These are phyloP conservation scores for Himantopus leucocephalus DNA, from an alignment of 2,113 vertebrate species.

Conservation along the genomic window DNA sequence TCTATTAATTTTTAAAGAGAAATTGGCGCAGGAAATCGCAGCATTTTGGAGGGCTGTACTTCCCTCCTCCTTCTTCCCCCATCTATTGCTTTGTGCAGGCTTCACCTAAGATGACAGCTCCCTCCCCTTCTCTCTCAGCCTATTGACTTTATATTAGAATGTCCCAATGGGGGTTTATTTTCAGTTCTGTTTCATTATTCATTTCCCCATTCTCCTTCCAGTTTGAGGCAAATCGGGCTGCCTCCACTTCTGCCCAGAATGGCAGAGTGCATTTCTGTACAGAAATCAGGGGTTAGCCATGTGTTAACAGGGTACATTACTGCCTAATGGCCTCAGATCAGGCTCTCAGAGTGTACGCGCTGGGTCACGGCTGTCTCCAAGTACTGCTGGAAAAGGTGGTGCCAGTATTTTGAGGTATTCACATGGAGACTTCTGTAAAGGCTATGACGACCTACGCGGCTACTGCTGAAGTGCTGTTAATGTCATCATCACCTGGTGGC, in stretches of 20 bases:
- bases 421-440: accelerated
- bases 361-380: neutral
- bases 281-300: neutral
- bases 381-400: neutral
- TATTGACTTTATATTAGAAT: neutral
- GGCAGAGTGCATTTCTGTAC: neutral
- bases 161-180: conserved; percentile 39
- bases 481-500: neutral
- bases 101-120: conserved; percentile 35
- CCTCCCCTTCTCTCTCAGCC: neutral
- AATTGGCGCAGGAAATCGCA: neutral
- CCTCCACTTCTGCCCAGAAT: neutral
- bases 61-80: neutral
- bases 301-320: neutral
- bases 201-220: conserved; percentile 27
- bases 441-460: neutral
- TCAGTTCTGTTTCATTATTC: conserved; percentile 30
- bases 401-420: neutral
- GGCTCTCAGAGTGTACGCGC: neutral
- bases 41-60: neutral
- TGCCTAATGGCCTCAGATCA: neutral
- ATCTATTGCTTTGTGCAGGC: conserved; percentile 1
- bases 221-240: conserved; percentile 1
- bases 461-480: neutral
- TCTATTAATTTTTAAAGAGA: neutral